phyloP scores from a whole-genome alignment of 1,140 invertebrate genomes.

The Drosophila rhopaloa region DNA sequence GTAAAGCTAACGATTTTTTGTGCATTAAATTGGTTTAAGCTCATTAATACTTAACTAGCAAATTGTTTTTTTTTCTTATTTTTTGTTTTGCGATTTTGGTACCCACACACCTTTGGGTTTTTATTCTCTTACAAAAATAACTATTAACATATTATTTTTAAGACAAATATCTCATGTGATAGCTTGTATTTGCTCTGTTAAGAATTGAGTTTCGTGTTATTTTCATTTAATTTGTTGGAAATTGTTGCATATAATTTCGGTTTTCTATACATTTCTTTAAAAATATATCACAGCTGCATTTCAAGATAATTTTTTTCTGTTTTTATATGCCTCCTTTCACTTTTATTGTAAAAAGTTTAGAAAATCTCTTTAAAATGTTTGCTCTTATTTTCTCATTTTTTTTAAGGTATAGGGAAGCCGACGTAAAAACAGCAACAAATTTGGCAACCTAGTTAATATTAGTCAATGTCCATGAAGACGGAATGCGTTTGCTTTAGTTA shows the following conservation, averaged over 20 bases:
- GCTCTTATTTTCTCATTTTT: conserved; percentile 22
- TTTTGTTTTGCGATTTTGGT: conserved; percentile 18
- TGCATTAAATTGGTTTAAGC: conserved; percentile 2
- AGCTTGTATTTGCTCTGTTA: conserved; percentile 49
- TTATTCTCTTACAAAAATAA: conserved; percentile 59
- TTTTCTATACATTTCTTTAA: conserved; percentile 66
- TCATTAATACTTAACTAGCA: conserved; percentile 1
- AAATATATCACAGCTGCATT: conserved; percentile 82
- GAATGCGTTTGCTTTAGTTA: conserved; percentile 68
- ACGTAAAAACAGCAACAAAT: conserved; percentile 73
- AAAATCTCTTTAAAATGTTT: conserved; percentile 63
- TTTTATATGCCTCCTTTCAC: conserved; percentile 26
- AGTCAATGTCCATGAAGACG: conserved; percentile 70
- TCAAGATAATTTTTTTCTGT: conserved; percentile 63
- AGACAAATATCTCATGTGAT: conserved; percentile 37
- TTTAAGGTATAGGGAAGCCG: conserved; percentile 44
- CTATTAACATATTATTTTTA: conserved; percentile 36
- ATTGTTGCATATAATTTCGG: conserved; percentile 40
- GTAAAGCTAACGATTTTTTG: conserved; percentile 5
- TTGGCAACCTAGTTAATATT: conserved; percentile 79
- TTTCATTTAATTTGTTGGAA: conserved; percentile 39
- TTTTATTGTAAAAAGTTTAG: conserved; percentile 67
- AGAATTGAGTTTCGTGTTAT: conserved; percentile 38
- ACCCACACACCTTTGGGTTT: conserved; percentile 45
- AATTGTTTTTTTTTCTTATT: conserved; percentile 7